These are phyloP conservation scores for Himalopsyche japonica DNA, from an alignment of 2,888 invertebrate species.

Conservation along the genomic window DNA sequence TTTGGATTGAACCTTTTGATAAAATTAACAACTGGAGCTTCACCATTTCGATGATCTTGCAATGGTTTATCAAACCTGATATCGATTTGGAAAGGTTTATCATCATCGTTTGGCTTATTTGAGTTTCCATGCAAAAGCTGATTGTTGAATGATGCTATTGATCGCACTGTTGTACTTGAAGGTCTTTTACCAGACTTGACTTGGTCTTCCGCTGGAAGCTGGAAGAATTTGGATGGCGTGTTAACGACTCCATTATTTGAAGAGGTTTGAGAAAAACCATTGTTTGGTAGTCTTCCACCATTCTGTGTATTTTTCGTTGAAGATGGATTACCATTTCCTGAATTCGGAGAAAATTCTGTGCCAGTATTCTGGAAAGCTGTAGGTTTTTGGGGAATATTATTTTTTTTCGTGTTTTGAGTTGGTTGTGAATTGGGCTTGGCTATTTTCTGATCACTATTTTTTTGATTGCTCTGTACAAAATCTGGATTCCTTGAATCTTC, in stretches of 20 bases:
- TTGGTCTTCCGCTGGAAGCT: constrained; percentile 10
- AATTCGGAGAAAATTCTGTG: background rate
- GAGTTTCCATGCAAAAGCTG: constrained; percentile 21
- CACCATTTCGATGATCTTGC: constrained; percentile 44
- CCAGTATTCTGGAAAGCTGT: background rate
- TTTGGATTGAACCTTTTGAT: constrained; percentile 58
- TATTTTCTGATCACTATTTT: background rate
- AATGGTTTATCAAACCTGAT: constrained; percentile 44
- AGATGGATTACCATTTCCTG: background rate
- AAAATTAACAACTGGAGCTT: constrained; percentile 50
- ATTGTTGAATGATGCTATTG: constrained; percentile 38
- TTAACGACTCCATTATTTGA: background rate
- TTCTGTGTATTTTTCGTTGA: background rate
- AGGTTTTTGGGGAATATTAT: background rate
- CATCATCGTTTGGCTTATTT: constrained; percentile 41
- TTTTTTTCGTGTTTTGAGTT: background rate
- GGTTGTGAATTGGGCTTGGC: background rate
- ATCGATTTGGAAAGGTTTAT: constrained; percentile 46
- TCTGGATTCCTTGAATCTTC: background rate
- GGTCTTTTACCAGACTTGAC: constrained; percentile 4
- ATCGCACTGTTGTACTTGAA: constrained; percentile 38
- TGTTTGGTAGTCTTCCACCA: background rate
- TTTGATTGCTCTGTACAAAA: background rate
- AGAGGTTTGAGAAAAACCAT: background rate
- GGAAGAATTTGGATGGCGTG: constrained; percentile 27